Percentiles rank a stretch among this genome's conserved stretches.
These are phyloP conservation scores for Cavia porcellus DNA, from an alignment of 2,113 vertebrate genomes.

Conservation along the genomic window DNA sequence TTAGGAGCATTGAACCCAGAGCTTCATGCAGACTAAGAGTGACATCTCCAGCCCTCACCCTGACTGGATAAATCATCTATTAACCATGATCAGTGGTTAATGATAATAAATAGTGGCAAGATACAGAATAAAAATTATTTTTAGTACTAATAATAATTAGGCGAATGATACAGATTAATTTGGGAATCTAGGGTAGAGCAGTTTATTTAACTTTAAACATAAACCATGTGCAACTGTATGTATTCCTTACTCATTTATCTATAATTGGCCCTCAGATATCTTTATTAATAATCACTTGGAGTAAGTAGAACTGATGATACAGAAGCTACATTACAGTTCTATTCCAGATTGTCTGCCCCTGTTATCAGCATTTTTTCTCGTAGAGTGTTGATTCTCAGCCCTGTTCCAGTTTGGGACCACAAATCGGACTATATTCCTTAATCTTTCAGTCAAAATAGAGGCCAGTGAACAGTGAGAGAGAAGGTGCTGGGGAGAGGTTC, in stretches of 20 bases:
- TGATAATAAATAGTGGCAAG: not conserved
- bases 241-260: not conserved
- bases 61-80: not conserved
- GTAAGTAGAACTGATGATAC: not conserved
- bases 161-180: conserved; percentile 38
- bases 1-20: not conserved
- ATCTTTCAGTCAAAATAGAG: not conserved
- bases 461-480: not conserved
- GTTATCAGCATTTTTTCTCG: not conserved
- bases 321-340: not conserved
- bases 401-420: not conserved
- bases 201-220: conserved; percentile 32
- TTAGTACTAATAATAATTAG: not conserved
- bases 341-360: not conserved
- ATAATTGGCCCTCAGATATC: not conserved
- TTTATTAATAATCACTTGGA: conserved; percentile 31
- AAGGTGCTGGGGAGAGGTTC: not conserved
- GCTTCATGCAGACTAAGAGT: not conserved
- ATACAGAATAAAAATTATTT: not conserved
- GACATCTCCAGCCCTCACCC: not conserved
- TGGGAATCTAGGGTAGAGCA: not conserved
- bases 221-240: not conserved
- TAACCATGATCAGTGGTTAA: not conserved
- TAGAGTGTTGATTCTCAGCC: not conserved
- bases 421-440: not conserved